phyloP scores from a whole-genome alignment of 92 coral and sea anemone genomes.

The Hydrozoanthus gracilis region DNA sequence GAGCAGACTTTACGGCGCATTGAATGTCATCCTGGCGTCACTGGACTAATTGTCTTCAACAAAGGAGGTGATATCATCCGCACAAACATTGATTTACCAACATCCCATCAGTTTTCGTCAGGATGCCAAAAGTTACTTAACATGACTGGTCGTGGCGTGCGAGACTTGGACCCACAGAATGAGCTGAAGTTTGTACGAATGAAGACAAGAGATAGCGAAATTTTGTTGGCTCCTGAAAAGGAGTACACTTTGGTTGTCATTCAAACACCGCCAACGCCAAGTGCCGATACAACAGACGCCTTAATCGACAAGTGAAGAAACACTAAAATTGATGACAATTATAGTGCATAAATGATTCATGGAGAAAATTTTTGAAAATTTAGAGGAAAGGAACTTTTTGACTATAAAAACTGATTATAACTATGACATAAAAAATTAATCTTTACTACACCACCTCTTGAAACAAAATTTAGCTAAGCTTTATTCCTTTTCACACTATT shows the following conservation, averaged over 20 bases:
- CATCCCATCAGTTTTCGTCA: conserved; percentile 64
- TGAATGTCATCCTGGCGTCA: conserved; percentile 71
- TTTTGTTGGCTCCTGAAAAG: conserved; percentile 72
- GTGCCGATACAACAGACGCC: not conserved
- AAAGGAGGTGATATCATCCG: conserved; percentile 69
- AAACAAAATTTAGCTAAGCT: too few relatives aligned
- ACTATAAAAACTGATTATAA: too few relatives aligned
- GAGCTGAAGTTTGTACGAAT: conserved; percentile 71
- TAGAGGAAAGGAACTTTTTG: too few relatives aligned
- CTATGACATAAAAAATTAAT: too few relatives aligned
- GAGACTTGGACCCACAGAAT: conserved; percentile 78
- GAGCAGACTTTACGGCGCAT: conserved; percentile 65
- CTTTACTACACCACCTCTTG: too few relatives aligned
- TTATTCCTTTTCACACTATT: too few relatives aligned
- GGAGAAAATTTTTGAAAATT: too few relatives aligned
- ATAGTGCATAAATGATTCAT: too few relatives aligned
- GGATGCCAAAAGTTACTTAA: conserved; percentile 61
- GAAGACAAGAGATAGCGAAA: conserved; percentile 69
- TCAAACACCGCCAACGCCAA: conserved; percentile 10
- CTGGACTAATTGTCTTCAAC: conserved; percentile 63
- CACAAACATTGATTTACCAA: conserved; percentile 62
- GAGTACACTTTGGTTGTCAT: conserved; percentile 62
- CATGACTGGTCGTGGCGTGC: conserved; percentile 69
- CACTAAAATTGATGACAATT: too few relatives aligned
- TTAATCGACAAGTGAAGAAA: not conserved